Base-by-base conservation (phyloP, 2,888 invertebrate genomes). In the Pseudococcus longispinus region DNA sequence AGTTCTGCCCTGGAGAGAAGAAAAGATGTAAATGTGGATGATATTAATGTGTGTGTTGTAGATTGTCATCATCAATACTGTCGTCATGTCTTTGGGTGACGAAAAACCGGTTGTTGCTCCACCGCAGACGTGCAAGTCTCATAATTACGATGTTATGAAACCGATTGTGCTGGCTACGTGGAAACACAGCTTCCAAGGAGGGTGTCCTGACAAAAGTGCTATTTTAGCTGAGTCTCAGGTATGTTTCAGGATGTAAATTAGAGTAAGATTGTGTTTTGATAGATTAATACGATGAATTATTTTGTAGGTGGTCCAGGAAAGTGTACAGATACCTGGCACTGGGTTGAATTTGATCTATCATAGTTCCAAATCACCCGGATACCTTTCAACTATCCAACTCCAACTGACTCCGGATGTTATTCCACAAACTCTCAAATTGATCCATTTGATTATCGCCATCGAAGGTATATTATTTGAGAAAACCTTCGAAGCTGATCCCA, bases 311-410 rank as follows among this genome's bases (percentile, higher is more conserved):
- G 95, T 98, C 11, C 98, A 98, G 92, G 98, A 98, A 91, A 97
- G 97, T 89, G 92, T 98, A 13, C 95, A 95, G 90, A 96, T 99
- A 88, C 97, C 98, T 0, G 98, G 97, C 37, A 98, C 98, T 0
- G 96, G 97, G 2, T 92, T 98, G n/a, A 96, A 98, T 91, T 93
- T 99, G 60, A 97, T 99, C 0, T 99, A 99, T 91, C 98, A 98
- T 91, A 98, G 98, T 90, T 97, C 98, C 0, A 93, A 98, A 89
- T 97, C 97, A 0, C 95, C 97, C 6, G 98, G 98, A 18, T 98
- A 97, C 90, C 92, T 97, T 18, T 97, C 97, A 5, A 97, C 97
- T 2, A 97, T 97, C 88, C 96, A 97, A 89, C 92, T 98, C 0
- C 97, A 97, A 90, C 91, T 98, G 32, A 97, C 98, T 0, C 97